Base-by-base conservation (phyloP, 2,797 vertebrate genomes). In the Hippoglossus hippoglossus region DNA sequence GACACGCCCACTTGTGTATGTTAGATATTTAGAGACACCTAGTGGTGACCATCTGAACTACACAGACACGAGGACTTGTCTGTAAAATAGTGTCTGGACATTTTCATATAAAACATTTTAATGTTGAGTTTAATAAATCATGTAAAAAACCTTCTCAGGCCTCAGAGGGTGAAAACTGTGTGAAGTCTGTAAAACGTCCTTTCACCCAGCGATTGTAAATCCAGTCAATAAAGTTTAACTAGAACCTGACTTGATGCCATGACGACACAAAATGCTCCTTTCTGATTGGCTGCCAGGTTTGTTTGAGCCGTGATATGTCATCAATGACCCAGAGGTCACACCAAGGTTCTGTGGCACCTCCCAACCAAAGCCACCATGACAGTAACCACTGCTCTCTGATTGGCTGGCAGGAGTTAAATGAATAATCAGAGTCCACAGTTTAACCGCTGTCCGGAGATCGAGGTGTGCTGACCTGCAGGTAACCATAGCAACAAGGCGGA, bases 401-500 rank as follows among this genome's bases (percentile, higher is more conserved):
- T 63, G 50, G 63, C 63, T 5, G 28, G 6, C 50, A 10, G 21
- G 16, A 21, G 19, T 51, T 10, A 16, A 39, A 24, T 46, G 15
- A 18, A 3, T 19, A 9, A 49, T 16, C 3, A 46, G 25, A 19
- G 22, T 26, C 39, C 15, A 36, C 9, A 39, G 26, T 67, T 67
- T 24, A n/a, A 50, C 55, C 39, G 46, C 52, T 4, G 8, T 7
- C 6, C 34, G 9, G 8, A 18, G 25, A n/a, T 22, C 34, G 36
- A 34, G 39, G 39, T 53, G 21, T 26, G n/a, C 22, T 18, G 9
- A 51, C 55, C 22, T 54, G 41, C n/a, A 21, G 52, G 62, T 67
- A 49, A 67, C 67, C 67, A 26, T 52, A 5, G 72, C 39, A 67
- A 59, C 77, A 10, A 0, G 44, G 15, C 24, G 5, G 55, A 21